A percentile compares a stretch with the other conserved stretches of the same genome.
Evolutionary conservation across 2,888 invertebrate species (phyloP).

Genomic region (Andrena dorsata): DNA sequence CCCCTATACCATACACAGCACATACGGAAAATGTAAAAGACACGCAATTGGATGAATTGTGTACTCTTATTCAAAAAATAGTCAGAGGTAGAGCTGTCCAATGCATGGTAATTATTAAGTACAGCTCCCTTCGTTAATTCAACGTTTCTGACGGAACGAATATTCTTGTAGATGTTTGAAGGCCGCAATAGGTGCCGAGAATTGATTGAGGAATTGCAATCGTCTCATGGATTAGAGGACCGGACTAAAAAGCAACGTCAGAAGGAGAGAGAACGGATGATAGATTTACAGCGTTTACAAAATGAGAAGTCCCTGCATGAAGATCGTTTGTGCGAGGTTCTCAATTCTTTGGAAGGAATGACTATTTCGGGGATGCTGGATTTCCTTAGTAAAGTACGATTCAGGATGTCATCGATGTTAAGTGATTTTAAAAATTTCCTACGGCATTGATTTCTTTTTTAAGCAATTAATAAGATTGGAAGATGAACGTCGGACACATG

Average conservation of each 20-base stretch:
- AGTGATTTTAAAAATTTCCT: not conserved
- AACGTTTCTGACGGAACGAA: slow-evolving; percentile 18
- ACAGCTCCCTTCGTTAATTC: not conserved
- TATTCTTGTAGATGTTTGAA: slow-evolving; percentile 88
- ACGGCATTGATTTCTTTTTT: not conserved
- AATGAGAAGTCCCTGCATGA: slow-evolving; percentile 83
- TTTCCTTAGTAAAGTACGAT: slow-evolving; percentile 87
- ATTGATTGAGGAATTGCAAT: slow-evolving; percentile 90
- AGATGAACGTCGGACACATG: slow-evolving; percentile 92
- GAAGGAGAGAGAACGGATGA: slow-evolving; percentile 76
- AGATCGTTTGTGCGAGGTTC: slow-evolving; percentile 87
- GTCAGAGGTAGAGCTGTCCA: slow-evolving; percentile 91
- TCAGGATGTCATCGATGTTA: not conserved
- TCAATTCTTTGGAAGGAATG: slow-evolving; percentile 90
- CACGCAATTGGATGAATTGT: slow-evolving; percentile 86
- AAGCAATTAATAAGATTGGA: slow-evolving; percentile 92
- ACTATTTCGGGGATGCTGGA: slow-evolving; percentile 90
- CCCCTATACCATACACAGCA: slow-evolving; percentile 57
- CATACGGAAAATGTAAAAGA: slow-evolving; percentile 67
- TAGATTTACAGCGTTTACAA: slow-evolving; percentile 63
- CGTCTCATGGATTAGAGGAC: slow-evolving; percentile 88
- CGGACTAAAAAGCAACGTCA: slow-evolving; percentile 82
- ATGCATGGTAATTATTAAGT: slow-evolving; percentile 86
- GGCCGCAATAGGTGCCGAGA: slow-evolving; percentile 90
- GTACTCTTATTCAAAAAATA: slow-evolving; percentile 88